These are phyloP conservation scores for Bombus consobrinus DNA, from an alignment of 1,140 invertebrate species.

Conservation along the genomic window DNA sequence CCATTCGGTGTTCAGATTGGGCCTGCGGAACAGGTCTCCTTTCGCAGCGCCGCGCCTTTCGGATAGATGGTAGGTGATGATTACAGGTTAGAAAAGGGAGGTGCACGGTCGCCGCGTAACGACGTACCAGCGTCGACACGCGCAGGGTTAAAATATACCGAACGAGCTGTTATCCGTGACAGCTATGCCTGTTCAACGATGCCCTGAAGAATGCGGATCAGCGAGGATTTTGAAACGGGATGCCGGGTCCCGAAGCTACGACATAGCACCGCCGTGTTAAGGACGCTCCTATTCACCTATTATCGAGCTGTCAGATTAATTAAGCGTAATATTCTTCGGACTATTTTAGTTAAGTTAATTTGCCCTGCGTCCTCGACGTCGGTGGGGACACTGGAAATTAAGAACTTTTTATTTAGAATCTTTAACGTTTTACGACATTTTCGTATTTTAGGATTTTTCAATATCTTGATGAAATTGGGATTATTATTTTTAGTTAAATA, in stretches of 20 bases:
- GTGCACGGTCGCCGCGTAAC: constrained; percentile 49
- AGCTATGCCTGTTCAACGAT: constrained; percentile 17
- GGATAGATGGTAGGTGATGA: constrained; percentile 68
- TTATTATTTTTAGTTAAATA: too few species aligned
- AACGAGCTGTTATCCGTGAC: constrained; percentile 63
- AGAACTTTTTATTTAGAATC: too few species aligned
- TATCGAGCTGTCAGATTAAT: constrained; percentile 25
- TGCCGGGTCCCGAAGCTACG: too few species aligned
- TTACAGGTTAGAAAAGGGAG: constrained; percentile 56
- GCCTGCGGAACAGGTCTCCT: constrained; percentile 20
- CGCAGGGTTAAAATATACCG: constrained; percentile 60
- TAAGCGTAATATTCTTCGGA: neutral
- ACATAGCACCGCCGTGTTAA: neutral
- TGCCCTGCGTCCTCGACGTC: neutral
- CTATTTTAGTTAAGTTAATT: neutral
- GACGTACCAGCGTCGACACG: constrained; percentile 59
- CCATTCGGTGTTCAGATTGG: constrained; percentile 20
- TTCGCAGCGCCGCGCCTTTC: constrained; percentile 35
- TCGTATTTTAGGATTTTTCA: too few species aligned
- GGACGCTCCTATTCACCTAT: neutral
- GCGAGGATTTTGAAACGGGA: constrained; percentile 5
- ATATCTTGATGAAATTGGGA: too few species aligned
- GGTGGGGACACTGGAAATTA: neutral
- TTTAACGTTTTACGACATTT: too few species aligned
- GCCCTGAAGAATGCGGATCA: constrained; percentile 32